Evolutionary conservation across 2,888 invertebrate genomes (phyloP).

Genomic region (Pachydiplax longipennis): DNA sequence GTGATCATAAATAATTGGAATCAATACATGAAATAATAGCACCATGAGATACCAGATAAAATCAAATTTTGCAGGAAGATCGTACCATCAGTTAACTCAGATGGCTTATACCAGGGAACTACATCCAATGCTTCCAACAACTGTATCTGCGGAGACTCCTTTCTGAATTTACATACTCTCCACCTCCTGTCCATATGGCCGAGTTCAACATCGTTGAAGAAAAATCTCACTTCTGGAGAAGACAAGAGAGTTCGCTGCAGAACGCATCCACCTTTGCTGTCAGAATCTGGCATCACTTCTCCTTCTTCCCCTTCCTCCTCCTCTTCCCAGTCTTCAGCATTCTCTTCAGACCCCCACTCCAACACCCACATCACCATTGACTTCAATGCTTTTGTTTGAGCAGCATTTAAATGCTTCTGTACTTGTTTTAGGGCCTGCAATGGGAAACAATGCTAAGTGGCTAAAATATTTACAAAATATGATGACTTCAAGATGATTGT

Average conservation of each 20-base stretch:
- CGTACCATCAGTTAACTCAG: constrained; percentile 10
- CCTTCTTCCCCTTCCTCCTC: constrained; percentile 28
- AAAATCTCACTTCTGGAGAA: background rate
- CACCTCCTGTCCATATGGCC: background rate
- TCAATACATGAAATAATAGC: no score
- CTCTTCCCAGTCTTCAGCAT: background rate
- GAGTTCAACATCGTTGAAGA: background rate
- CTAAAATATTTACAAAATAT: no score
- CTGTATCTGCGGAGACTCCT: background rate
- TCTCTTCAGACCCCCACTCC: constrained; percentile 2
- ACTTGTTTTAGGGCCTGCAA: constrained; percentile 47
- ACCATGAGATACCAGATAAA: background rate
- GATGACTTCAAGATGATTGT: no score
- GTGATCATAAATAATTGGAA: background rate
- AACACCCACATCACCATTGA: background rate
- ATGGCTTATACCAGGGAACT: background rate
- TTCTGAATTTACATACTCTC: background rate
- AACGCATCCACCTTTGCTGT: background rate
- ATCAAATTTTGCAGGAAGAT: background rate
- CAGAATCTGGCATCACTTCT: background rate
- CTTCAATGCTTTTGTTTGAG: background rate
- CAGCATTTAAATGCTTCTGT: background rate
- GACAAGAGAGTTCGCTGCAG: background rate
- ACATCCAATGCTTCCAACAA: background rate
- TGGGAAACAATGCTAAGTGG: no score